Evolutionary conservation across 2,888 invertebrate species (phyloP).

Genomic region (Rambutsinella grinnellia): DNA sequence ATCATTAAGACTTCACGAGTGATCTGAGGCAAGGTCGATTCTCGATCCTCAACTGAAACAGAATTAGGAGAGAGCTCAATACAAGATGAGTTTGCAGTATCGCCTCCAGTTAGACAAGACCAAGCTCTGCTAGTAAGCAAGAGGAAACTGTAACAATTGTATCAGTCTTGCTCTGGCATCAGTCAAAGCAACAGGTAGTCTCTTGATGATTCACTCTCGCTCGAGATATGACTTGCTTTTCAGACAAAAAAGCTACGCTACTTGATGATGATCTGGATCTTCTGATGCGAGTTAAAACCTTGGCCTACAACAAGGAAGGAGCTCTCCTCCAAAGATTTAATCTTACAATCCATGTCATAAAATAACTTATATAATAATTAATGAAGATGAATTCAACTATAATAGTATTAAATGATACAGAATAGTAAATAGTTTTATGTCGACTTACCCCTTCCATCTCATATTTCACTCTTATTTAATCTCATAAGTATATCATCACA

Average conservation of each 20-base stretch:
- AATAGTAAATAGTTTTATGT: conserved; percentile 16
- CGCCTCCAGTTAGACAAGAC: too few relatives aligned
- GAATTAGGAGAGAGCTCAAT: too few relatives aligned
- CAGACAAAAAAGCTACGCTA: conserved; percentile 10
- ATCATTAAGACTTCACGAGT: conserved; percentile 51
- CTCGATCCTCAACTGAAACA: conserved; percentile 3
- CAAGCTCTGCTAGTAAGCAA: too few relatives aligned
- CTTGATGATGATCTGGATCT: conserved; percentile 62
- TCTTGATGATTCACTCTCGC: neutral
- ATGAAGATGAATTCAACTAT: too few relatives aligned
- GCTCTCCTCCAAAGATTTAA: conserved; percentile 58
- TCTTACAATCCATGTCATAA: too few relatives aligned
- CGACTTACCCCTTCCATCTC: conserved; percentile 26
- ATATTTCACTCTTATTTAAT: conserved; percentile 31
- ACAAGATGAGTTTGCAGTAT: too few relatives aligned
- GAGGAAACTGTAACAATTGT: conserved; percentile 54
- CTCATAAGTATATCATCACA: neutral
- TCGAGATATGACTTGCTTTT: conserved; percentile 42
- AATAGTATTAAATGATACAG: neutral
- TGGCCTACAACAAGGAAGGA: conserved; percentile 62
- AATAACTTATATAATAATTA: too few relatives aligned
- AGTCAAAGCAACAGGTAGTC: conserved; percentile 51
- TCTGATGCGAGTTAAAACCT: conserved; percentile 64
- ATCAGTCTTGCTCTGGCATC: conserved; percentile 51
- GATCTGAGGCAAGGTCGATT: conserved; percentile 40